A percentile compares a stretch with the other conserved stretches of the same genome.
Evolutionary conservation across 2,113 vertebrate species (phyloP).

Genomic region (Strix uralensis): DNA sequence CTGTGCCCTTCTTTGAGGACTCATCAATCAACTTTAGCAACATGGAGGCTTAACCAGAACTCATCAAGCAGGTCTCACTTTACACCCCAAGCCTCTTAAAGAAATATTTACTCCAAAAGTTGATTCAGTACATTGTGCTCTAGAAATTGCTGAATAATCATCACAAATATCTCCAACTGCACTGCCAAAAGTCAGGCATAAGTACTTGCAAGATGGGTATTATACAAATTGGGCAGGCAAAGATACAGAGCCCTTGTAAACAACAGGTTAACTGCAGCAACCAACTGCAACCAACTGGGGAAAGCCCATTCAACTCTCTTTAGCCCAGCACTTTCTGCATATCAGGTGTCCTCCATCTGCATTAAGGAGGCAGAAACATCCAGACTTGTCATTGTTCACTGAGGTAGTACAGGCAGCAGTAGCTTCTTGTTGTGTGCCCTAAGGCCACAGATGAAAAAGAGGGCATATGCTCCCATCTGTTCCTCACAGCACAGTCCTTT

Average conservation of each 20-base stretch:
- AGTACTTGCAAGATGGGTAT: neutral
- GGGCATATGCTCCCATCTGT: neutral
- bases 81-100: neutral
- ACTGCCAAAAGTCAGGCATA: neutral
- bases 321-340: neutral
- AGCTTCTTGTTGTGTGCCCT: neutral
- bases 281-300: neutral
- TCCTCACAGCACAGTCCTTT: neutral
- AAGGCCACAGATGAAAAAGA: neutral
- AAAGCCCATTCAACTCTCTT: neutral
- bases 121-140: neutral
- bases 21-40: constrained; percentile 9
- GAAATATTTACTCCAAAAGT: neutral
- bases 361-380: neutral
- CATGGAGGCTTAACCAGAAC: neutral
- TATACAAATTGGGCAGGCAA: neutral
- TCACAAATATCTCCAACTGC: neutral
- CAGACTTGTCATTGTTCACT: neutral
- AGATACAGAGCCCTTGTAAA: neutral
- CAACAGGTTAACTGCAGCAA: neutral
- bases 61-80: neutral
- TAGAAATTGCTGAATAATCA: neutral
- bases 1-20: neutral
- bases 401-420: neutral
- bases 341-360: neutral